Evolutionary conservation across 1,140 invertebrate species (phyloP), one percentile per base, ranked within the genome.

Genomic region (Scaptomyza montana): DNA sequence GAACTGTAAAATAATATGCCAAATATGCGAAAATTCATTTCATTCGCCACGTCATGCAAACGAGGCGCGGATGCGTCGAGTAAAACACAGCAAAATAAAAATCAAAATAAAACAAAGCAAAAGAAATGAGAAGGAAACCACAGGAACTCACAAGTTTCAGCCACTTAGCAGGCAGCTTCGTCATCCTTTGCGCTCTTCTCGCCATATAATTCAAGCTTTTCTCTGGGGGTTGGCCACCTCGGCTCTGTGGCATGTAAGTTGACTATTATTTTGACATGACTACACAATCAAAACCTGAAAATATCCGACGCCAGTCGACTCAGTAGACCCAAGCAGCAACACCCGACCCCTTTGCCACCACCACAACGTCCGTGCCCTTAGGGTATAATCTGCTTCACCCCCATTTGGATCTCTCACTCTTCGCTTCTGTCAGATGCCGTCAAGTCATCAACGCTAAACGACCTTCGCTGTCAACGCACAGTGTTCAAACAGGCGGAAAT

Each of bases 201-300:
- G 36, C 25, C 61, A 33, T 47, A 59, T 62, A 69, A 54, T 55
- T 54, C 66, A 49, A 68, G 53, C 64, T 73, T 57, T 43, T 47
- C 19, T 46, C 46, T 51, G 66, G 43, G 54, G 74, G 78, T 51
- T 60, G 72, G 64, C 64, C 55, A 54, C 41, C 53, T 69, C 57
- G 50, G 50, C 62, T 62, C 43, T 86, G 87, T 73, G 89, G 87
- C 81, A 90, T 90, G 86, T 90, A 89, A 90, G 89, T 90, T 90
- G 89, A 90, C 89, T 90, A 90, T 90, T 90, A 90, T 90, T 90
- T 81, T 90, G 89, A 90, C 89, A 90, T 90, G 84, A 86, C 84
- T 89, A 90, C 89, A 90, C 84, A 90, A 90, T 89, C 89, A 90
- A 86, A 90, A 86, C 84, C 84, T 78, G 84, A 73, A 90, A 82